Evolutionary conservation across 2,888 invertebrate genomes (phyloP), one percentile per base, ranked within the genome.

Genomic region (Mythimna loreyi): DNA sequence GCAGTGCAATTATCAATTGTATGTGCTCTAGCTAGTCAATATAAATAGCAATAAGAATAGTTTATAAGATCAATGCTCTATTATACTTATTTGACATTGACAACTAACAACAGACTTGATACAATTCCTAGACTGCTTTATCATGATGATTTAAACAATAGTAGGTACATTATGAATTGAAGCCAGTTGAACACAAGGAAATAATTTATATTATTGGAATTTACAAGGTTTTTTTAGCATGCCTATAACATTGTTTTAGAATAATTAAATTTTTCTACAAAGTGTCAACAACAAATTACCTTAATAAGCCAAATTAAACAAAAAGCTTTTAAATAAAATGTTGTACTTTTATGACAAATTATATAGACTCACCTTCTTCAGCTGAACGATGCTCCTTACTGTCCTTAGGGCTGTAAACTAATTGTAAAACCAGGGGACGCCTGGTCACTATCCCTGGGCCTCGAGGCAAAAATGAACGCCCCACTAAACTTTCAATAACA

Each of bases 401-500:
- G 80, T 99, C 98, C 90, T 98, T 97, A 0, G 99, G 98, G 71
- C 98, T 97, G 95, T 99, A 98, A 66, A 99, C 97, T 68, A 99
- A 96, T 92, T 99, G 99, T 33, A 99, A 96, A 79, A 99, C 96
- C 13, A 99, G 96, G 0, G 99, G 99, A 52, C 99, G 97, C 74
- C 99, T 96, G 0, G 99, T 99, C 2, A 99, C 99, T 86, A 99
- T 99, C 3, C 99, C 99, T 62, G 98, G 98, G 13, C 99, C 99
- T 82, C 99, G 97, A 5, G 99, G 99, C 75, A 99, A 96, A 95
- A 99, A 99, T 58, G 99, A 99, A 74, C 98, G 97, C 0, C 99
- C 99, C 9, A 99, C 99, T 56, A 99, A 96, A 92, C 99, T 99
- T 94, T 99, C 99, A 83, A 99, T 97, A 21, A 99, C 99, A 33